A percentile compares a stretch with the other conserved stretches of the same genome.
Conservation (phyloP, 2,797 vertebrate species). For the Danio aesculapii region DNA sequence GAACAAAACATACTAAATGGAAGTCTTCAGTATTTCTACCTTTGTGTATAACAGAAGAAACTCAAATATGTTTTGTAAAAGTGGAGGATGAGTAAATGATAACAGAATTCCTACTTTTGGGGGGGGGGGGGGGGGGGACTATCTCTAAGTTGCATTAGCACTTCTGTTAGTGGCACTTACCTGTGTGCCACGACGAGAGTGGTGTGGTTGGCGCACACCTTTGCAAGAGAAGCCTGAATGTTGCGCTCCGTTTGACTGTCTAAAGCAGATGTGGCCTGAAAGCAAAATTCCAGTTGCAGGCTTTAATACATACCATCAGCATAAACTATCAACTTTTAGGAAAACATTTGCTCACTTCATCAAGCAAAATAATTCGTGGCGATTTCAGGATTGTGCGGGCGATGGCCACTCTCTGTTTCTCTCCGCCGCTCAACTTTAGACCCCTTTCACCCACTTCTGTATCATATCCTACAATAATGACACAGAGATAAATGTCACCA, state of each 20-base stretch:
- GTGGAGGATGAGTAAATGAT: too few relatives aligned
- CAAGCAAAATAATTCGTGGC: slow-evolving; percentile 70
- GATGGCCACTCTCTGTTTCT: slow-evolving; percentile 91
- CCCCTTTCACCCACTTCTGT: slow-evolving; percentile 90
- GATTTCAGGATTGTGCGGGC: slow-evolving; percentile 86
- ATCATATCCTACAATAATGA: slow-evolving; percentile 80
- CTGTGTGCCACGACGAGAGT: slow-evolving; percentile 91
- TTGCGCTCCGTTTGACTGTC: slow-evolving; percentile 91
- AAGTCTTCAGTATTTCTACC: too few relatives aligned
- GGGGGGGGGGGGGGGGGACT: too few relatives aligned
- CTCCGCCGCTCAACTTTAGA: slow-evolving; percentile 90
- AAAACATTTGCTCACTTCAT: slow-evolving; percentile 65
- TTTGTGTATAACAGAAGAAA: too few relatives aligned
- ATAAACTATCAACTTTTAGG: not conserved
- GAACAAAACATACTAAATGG: too few relatives aligned
- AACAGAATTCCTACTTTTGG: too few relatives aligned
- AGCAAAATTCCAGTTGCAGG: not conserved
- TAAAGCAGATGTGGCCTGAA: slow-evolving; percentile 88
- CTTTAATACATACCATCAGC: not conserved
- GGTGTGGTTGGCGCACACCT: slow-evolving; percentile 86
- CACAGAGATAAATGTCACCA: not conserved
- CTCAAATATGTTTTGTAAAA: too few relatives aligned
- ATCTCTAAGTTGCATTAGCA: not conserved
- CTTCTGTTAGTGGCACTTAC: slow-evolving; percentile 68
- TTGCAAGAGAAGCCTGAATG: slow-evolving; percentile 89